Evolutionary conservation across 2,888 invertebrate species (phyloP), one percentile per base, ranked within the genome.

Genomic region (Pseudeuparius sepicola): DNA sequence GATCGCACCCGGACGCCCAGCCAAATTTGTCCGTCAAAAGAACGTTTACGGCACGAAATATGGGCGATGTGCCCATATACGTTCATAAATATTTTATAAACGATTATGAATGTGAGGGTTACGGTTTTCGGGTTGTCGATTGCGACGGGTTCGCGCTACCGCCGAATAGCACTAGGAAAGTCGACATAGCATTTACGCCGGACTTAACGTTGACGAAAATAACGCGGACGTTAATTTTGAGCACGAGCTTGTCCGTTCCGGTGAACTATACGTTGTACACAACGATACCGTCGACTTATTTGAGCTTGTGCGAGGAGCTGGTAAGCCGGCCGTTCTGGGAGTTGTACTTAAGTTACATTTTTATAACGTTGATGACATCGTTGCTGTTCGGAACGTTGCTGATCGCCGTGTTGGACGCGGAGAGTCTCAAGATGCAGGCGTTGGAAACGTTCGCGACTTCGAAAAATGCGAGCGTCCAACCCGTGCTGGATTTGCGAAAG

Each of bases 151-250:
- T 86, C 56, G 67, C 70, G 25, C 60, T 88, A 23, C 64, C 64
- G 37, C 81, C 85, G 14, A 87, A 87, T 54, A 71, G 71, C 14
- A 78, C 80, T 4, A 73, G 69, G 47, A 78, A 78, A 56, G 74
- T 92, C 36, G 86, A 89, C 51, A 83, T 92, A 42, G 83, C 82
- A 42, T 90, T 87, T 58, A 86, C 86, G 1, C 85, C 90, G 1
- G 90, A 90, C 63, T 86, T 89, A 54, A 85, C 88, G 1, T 62
- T 85, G 50, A 73, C 84, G 1, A 72, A 79, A 42, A 73, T 88
- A 23, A 73, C 78, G 41, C 66, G 79, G 30, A 67, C 69, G 4
- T 61, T 84, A 7, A 63, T 70, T 36, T 61, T 80, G 30, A 60
- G 67, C 14, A 79, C 78, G 5, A 78, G 75, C 50, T 58, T 78